Evolutionary conservation across 2,113 vertebrate genomes (phyloP).

Genomic region (Thamnaconus septentrionalis): DNA sequence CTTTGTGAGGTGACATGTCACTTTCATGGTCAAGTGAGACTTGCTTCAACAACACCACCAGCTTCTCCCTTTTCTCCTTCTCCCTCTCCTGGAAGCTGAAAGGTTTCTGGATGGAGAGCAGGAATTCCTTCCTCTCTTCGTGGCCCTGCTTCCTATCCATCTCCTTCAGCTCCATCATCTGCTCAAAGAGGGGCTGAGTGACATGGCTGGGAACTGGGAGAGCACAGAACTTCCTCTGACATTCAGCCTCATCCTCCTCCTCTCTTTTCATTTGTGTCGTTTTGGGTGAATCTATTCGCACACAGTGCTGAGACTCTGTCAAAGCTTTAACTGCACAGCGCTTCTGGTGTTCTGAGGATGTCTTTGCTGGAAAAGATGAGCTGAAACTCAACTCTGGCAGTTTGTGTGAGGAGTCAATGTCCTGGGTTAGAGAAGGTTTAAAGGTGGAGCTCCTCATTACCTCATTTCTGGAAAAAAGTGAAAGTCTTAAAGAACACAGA

Average conservation of each 20-base stretch:
- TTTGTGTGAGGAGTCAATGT: slow-evolving; percentile 30
- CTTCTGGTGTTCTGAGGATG: slow-evolving; percentile 71
- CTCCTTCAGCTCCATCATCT: slow-evolving; percentile 80
- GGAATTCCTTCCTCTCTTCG: slow-evolving; percentile 84
- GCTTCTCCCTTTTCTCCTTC: slow-evolving; percentile 77
- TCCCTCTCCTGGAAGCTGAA: slow-evolving; percentile 88
- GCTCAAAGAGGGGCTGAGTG: slow-evolving; percentile 79
- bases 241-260: slow-evolving; percentile 83
- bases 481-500: background rate
- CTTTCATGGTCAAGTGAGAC: slow-evolving; percentile 52
- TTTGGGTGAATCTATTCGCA: slow-evolving; percentile 48
- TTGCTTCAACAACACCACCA: slow-evolving; percentile 59
- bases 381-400: slow-evolving; percentile 53
- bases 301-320: slow-evolving; percentile 71
- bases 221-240: slow-evolving; percentile 87
- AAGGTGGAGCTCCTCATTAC: slow-evolving; percentile 71
- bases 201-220: slow-evolving; percentile 83
- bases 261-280: slow-evolving; percentile 65
- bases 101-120: slow-evolving; percentile 86
- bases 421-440: slow-evolving; percentile 25
- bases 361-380: slow-evolving; percentile 50
- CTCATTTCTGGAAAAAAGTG: slow-evolving; percentile 27
- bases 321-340: slow-evolving; percentile 61
- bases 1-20: slow-evolving; percentile 58
- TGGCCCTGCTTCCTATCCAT: slow-evolving; percentile 75